Conservation (phyloP, 2,888 invertebrate genomes). For the Yponomeuta malinellus region DNA sequence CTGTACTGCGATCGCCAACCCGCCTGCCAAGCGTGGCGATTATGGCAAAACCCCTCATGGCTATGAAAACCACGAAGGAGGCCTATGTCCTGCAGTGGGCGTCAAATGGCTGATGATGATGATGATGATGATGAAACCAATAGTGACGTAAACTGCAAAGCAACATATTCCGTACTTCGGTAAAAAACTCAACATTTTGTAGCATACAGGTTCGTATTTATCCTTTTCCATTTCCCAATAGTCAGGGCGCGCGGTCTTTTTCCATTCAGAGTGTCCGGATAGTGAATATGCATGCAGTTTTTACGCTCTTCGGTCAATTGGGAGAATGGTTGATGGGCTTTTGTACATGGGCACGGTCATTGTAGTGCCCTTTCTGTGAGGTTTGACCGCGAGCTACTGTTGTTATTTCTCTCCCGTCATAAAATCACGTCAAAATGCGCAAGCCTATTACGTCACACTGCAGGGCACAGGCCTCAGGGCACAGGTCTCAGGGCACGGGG, state of each 20-base stretch:
- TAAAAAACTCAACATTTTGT: background rate
- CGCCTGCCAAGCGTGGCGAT: too few species aligned
- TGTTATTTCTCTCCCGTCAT: background rate
- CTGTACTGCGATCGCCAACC: too few species aligned
- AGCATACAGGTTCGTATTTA: background rate
- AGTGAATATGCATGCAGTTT: constrained; percentile 3
- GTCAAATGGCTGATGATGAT: background rate
- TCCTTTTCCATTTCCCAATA: background rate
- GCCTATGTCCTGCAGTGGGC: too few species aligned
- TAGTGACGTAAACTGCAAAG: background rate
- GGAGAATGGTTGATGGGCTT: background rate
- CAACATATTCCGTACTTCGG: background rate
- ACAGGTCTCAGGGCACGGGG: too few species aligned
- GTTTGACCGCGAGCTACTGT: too few species aligned
- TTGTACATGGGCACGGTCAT: background rate
- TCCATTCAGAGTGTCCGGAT: background rate
- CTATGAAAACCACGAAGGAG: too few species aligned
- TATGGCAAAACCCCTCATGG: too few species aligned
- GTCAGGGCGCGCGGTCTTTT: background rate
- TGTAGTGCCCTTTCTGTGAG: background rate
- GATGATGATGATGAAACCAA: background rate
- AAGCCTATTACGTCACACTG: too few species aligned
- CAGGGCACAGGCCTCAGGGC: too few species aligned
- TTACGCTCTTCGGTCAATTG: background rate
- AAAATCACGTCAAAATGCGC: too few species aligned